Evolutionary conservation across 1,140 invertebrate species (phyloP), one percentile per base, ranked within the genome.

Genomic region (Plutomurus gul): DNA sequence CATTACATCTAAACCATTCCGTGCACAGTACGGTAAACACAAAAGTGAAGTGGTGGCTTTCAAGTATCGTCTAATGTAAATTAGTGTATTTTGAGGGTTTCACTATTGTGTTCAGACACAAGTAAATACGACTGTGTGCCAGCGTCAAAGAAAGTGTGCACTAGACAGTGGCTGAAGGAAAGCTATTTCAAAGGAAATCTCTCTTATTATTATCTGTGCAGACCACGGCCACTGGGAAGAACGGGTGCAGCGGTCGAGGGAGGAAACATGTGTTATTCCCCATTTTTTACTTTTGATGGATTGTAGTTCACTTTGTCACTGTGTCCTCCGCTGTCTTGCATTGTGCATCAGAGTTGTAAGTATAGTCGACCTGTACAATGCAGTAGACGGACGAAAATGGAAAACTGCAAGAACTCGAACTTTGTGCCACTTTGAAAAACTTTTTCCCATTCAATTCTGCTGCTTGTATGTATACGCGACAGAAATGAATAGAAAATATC

Each of bases 301-400:
- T 65, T 65, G 18, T 27, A 65, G 56, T 18, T 65, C 56, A 65
- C 56, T 65, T 65, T 65, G 56, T 65, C 56, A 65, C 56, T 65
- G 27, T 65, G 56, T 65, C 56, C 56, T 65, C 27, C 56, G n/a
- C 56, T 65, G 56, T 36, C 56, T 65, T 33, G 56, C 27, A 27
- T 65, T 65, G 30, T 27, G 56, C 27, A 65, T n/a, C n/a, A 36
- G 56, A 33, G 30, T 36, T 33, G 30, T 36, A 65, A 30, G 25
- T 65, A 11, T 33, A 65, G 18, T 36, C 27, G 11, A 51, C 30
- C 56, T 30, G 30, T n/a, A 65, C 7, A 2, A 2, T 43, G 7
- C 39, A 43, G n/a, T n/a, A n/a, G n/a, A n/a, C n/a, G n/a, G n/a
- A n/a, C n/a, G n/a, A n/a, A n/a, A n/a, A 25, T 10, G 3, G 22